These are phyloP conservation scores for Chloroceryle amazona DNA, from an alignment of 2,797 vertebrate species.

Conservation along the genomic window DNA sequence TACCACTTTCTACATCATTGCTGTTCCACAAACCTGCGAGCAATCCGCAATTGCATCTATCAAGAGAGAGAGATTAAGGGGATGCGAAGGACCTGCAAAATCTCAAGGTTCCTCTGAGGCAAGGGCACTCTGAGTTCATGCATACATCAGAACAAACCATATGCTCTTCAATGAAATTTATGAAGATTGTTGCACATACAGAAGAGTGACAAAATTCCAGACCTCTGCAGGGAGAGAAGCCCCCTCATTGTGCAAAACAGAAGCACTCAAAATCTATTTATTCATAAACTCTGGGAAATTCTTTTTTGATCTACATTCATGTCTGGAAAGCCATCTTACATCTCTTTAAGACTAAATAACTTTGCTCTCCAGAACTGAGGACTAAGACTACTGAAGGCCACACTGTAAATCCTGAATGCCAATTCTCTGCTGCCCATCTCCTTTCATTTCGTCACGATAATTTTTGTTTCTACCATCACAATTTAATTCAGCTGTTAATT, in stretches of 20 bases:
- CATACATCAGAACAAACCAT: background rate
- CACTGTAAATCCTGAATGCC: fast-evolving
- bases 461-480: background rate
- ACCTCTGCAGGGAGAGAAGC: background rate
- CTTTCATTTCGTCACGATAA: background rate
- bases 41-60: fast-evolving
- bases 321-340: background rate
- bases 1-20: background rate
- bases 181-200: background rate
- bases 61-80: background rate
- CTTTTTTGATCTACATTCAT: background rate
- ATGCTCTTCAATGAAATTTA: background rate
- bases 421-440: background rate
- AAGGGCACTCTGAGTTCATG: too few species aligned
- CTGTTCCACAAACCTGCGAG: background rate
- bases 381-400: background rate
- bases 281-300: background rate
- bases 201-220: background rate
- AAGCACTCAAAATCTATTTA: background rate
- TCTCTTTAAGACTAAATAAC: background rate
- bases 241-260: fast-evolving
- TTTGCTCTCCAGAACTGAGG: background rate
- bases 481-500: background rate
- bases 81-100: background rate
- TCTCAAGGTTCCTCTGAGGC: background rate